Conservation (phyloP, 2,113 vertebrate species). For the Gasterosteus aculeatus region DNA sequence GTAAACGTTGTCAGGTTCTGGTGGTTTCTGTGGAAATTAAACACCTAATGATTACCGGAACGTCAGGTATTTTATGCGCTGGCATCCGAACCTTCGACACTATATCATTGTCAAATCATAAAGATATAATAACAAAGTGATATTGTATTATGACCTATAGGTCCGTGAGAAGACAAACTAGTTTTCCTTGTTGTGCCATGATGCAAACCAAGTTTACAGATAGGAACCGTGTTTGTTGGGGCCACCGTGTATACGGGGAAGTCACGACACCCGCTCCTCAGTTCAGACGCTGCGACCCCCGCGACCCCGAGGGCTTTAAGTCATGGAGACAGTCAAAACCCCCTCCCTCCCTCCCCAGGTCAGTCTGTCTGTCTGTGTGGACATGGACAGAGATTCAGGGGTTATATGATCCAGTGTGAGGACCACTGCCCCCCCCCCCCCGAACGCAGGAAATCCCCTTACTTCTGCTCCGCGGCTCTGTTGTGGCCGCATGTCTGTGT, state of each 20-base stretch:
- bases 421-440: conserved; percentile 54
- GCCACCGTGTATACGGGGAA: not conserved
- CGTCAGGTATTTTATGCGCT: not conserved
- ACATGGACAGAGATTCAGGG: conserved; percentile 34
- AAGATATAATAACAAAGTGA: not conserved
- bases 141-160: not conserved
- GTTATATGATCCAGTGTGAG: conserved; percentile 48
- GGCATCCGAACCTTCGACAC: not conserved
- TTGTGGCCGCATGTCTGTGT: conserved; percentile 69
- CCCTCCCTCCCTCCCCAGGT: conserved; percentile 5
- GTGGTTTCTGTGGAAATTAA: not conserved
- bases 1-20: not conserved
- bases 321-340: not conserved
- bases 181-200: not conserved
- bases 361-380: conserved; percentile 25
- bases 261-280: not conserved
- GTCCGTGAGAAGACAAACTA: not conserved
- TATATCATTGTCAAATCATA: not conserved
- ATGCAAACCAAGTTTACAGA: conserved; percentile 5
- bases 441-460: conserved; percentile 74
- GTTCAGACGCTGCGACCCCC: not conserved
- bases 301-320: conserved; percentile 24
- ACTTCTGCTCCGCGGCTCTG: conserved; percentile 68
- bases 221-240: not conserved
- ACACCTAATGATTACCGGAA: too few relatives aligned